Conservation (phyloP, 2,888 invertebrate species). For the Cryptops parisi region DNA sequence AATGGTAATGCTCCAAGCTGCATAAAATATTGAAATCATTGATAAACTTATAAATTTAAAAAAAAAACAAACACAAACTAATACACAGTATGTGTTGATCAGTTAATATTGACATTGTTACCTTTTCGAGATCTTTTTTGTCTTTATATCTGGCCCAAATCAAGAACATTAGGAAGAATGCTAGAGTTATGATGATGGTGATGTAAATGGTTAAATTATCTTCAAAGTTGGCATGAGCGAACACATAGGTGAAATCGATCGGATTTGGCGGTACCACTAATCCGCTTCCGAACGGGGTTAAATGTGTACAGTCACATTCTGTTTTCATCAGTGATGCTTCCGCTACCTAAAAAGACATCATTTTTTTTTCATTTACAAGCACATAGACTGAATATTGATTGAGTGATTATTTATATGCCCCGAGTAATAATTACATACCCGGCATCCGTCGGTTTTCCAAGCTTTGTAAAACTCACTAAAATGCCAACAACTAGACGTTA, state of each 20-base stretch:
- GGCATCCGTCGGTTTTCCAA: constrained; percentile 27
- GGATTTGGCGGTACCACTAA: constrained; percentile 36
- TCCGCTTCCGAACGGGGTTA: constrained; percentile 36
- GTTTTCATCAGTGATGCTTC: too few species aligned
- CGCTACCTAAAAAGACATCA: too few species aligned
- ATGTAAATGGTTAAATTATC: constrained; percentile 36
- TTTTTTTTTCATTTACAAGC: not conserved
- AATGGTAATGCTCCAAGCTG: constrained; percentile 7
- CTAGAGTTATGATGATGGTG: constrained; percentile 31
- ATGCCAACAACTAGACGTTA: constrained; percentile 31
- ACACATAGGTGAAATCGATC: constrained; percentile 37
- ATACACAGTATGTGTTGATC: too few species aligned
- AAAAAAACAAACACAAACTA: too few species aligned
- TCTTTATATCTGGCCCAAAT: constrained; percentile 35
- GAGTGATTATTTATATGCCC: not conserved
- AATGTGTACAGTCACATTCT: constrained; percentile 27
- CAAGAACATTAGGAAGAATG: constrained; percentile 29
- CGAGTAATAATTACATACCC: constrained; percentile 20
- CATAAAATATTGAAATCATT: not conserved
- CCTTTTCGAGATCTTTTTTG: constrained; percentile 25
- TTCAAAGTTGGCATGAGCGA: constrained; percentile 32
- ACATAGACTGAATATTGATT: not conserved
- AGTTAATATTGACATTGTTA: constrained; percentile 7
- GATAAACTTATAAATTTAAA: too few species aligned
- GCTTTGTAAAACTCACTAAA: constrained; percentile 24